Conservation (phyloP, 2,113 vertebrate species). For the Cinclus mexicanus region DNA sequence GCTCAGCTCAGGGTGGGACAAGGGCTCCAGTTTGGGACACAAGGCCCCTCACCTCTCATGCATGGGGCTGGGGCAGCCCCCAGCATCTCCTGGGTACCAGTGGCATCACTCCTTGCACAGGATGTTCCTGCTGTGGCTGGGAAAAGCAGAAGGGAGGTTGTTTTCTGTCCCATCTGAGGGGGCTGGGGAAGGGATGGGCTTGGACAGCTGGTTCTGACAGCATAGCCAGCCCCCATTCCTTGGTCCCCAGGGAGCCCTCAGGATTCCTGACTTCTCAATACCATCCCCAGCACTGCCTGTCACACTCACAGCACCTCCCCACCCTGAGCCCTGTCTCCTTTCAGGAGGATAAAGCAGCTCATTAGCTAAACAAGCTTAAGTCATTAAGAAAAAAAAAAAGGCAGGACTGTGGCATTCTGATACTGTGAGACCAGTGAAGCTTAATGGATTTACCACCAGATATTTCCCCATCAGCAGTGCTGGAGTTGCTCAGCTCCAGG, state of each 20-base stretch:
- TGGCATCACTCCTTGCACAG: rapidly evolving
- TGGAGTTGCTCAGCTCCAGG: neutral
- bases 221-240: neutral
- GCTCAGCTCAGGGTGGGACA: neutral
- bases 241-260: neutral
- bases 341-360: neutral
- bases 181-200: neutral
- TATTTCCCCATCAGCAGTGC: neutral
- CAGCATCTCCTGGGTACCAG: neutral
- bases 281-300: neutral
- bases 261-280: neutral
- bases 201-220: neutral
- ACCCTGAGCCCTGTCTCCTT: neutral
- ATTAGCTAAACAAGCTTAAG: neutral
- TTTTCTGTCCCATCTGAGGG: neutral
- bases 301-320: neutral
- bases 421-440: neutral
- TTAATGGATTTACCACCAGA: constrained; percentile 5
- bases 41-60: neutral
- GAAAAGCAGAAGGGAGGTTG: neutral
- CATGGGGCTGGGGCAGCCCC: neutral
- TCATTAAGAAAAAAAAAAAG: neutral
- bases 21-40: neutral
- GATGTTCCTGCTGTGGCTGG: neutral
- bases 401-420: neutral